A percentile compares a stretch with the other conserved stretches of the same genome.
Conservation (phyloP, 2,888 invertebrate species). For the Cyaniris semiargus region DNA sequence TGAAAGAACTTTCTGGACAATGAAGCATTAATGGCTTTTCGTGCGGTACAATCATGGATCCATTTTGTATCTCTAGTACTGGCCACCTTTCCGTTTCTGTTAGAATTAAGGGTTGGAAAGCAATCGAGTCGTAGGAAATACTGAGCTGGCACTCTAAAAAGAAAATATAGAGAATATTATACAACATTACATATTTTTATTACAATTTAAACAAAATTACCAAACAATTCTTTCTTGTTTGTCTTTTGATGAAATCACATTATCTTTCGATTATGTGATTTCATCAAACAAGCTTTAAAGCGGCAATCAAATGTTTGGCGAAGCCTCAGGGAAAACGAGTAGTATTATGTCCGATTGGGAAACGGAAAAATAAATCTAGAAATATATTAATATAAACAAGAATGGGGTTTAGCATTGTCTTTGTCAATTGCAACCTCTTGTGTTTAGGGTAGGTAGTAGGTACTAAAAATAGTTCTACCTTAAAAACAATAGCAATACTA, state of each 20-base stretch:
- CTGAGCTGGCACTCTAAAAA: constrained; percentile 7
- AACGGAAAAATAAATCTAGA: not conserved
- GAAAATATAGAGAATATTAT: not conserved
- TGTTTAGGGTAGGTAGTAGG: not conserved
- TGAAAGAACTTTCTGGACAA: constrained; percentile 1
- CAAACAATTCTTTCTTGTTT: not conserved
- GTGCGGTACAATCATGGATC: not conserved
- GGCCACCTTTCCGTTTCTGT: not conserved
- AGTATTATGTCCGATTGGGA: not conserved
- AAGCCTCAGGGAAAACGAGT: not conserved
- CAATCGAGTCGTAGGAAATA: not conserved
- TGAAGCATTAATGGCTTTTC: not conserved
- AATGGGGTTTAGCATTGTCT: not conserved
- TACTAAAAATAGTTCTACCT: not conserved
- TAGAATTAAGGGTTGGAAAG: constrained; percentile 3
- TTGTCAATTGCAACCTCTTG: not conserved
- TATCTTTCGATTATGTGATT: not conserved
- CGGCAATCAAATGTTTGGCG: not conserved
- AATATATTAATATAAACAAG: not conserved
- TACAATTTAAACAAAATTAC: not conserved
- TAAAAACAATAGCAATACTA: not conserved
- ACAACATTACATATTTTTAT: not conserved
- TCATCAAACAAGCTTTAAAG: not conserved
- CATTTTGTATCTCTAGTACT: not conserved
- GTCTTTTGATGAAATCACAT: not conserved